A percentile compares a stretch with the other conserved stretches of the same genome.
phyloP scores from a whole-genome alignment of 2,888 invertebrate species.

The Catocala fraxini region DNA sequence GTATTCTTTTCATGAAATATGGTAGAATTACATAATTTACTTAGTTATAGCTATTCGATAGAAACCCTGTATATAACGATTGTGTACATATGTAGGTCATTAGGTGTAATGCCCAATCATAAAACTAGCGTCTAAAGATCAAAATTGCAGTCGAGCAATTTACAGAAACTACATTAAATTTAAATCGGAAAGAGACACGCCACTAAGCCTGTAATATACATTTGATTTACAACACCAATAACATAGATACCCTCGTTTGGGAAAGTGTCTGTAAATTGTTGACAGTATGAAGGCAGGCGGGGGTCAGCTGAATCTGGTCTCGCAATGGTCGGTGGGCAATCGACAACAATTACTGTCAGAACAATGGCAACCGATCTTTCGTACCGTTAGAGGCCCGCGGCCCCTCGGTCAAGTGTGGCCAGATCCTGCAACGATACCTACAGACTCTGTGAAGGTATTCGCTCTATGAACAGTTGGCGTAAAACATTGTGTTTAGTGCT shows the following conservation, averaged over 20 bases:
- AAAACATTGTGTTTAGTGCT: neutral
- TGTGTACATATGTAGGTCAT: too few species aligned
- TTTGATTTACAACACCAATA: slow-evolving; percentile 36
- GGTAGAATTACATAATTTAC: too few species aligned
- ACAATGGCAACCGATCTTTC: slow-evolving; percentile 71
- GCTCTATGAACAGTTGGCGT: slow-evolving; percentile 18
- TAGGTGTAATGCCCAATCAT: neutral
- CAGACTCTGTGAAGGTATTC: slow-evolving; percentile 16
- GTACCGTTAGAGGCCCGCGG: slow-evolving; percentile 71
- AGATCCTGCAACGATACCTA: slow-evolving; percentile 37
- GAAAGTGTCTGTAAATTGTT: slow-evolving; percentile 16
- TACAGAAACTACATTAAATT: slow-evolving; percentile 25
- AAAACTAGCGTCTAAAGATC: neutral
- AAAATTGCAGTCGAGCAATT: slow-evolving; percentile 15
- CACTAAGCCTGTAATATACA: slow-evolving; percentile 22
- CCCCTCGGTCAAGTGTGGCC: slow-evolving; percentile 48
- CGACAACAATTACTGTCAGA: slow-evolving; percentile 82
- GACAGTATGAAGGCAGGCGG: slow-evolving; percentile 12
- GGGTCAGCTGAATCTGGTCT: slow-evolving; percentile 45
- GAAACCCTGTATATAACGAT: too few species aligned
- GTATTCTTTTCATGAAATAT: too few species aligned
- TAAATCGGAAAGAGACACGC: slow-evolving; percentile 25
- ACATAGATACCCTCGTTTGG: slow-evolving; percentile 29
- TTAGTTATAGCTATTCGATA: too few species aligned
- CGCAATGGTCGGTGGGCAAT: slow-evolving; percentile 57